Conservation (phyloP, 2,888 invertebrate species). For the Crocallis elinguaria region DNA sequence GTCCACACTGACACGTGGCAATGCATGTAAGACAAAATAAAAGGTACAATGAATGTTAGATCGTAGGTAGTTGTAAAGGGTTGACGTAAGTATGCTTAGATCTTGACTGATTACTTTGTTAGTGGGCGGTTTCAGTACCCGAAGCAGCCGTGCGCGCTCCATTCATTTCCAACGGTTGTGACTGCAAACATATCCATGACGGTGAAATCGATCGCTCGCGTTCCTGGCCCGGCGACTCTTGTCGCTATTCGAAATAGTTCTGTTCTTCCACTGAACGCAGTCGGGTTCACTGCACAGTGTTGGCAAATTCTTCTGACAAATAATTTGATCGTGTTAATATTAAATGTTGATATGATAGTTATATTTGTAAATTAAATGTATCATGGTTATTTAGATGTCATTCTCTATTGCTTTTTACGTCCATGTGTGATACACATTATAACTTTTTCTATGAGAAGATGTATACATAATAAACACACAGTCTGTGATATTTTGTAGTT, state of each 20-base stretch:
- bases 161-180: conserved; percentile 74
- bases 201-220: not conserved
- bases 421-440: conserved; percentile 82
- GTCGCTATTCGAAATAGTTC: conserved; percentile 25
- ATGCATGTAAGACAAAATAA: conserved; percentile 69
- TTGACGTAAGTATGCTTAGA: conserved; percentile 71
- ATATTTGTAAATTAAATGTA: conserved; percentile 67
- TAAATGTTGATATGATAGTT: conserved; percentile 65
- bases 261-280: conserved; percentile 30
- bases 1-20: conserved; percentile 60
- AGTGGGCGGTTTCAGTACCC: conserved; percentile 48
- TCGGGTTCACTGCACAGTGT: conserved; percentile 54
- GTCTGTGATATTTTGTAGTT: conserved; percentile 85
- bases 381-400: conserved; percentile 79
- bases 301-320: conserved; percentile 76
- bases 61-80: conserved; percentile 62
- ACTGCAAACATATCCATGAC: conserved; percentile 78
- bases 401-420: conserved; percentile 82
- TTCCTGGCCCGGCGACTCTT: conserved; percentile 3
- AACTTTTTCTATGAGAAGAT: conserved; percentile 83
- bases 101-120: conserved; percentile 64
- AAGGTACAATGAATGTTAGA: conserved; percentile 81
- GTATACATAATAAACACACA: conserved; percentile 84
- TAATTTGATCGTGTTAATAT: conserved; percentile 69
- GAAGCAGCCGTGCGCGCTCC: conserved; percentile 62